Evolutionary conservation across 2,888 invertebrate genomes (phyloP).

Genomic region (Platerodrilus igneus): DNA sequence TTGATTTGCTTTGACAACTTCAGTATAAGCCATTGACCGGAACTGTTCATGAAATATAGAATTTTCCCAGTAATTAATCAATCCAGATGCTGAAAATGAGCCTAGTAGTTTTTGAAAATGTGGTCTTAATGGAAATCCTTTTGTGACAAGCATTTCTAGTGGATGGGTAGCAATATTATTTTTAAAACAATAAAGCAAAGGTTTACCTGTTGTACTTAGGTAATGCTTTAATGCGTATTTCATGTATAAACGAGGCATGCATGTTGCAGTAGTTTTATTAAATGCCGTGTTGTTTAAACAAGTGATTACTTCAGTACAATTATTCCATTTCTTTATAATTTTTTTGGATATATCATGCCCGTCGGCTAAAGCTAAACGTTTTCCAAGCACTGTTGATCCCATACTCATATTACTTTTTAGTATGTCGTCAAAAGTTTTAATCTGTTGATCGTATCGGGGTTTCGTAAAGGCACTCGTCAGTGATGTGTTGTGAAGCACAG

Average conservation of each 20-base stretch:
- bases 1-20: too few species aligned
- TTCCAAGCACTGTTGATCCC: slow-evolving; percentile 28
- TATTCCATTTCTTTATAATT: slow-evolving; percentile 9
- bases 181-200: slow-evolving; percentile 31
- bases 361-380: too few species aligned
- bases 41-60: too few species aligned
- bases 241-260: slow-evolving; percentile 34
- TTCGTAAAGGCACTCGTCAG: slow-evolving; percentile 33
- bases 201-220: slow-evolving; percentile 24
- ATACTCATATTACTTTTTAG: slow-evolving; percentile 28
- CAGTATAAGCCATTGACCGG: too few species aligned
- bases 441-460: slow-evolving; percentile 30
- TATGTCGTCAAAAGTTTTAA: slow-evolving; percentile 30
- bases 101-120: slow-evolving; percentile 32
- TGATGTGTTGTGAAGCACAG: slow-evolving; percentile 32
- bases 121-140: slow-evolving; percentile 38
- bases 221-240: slow-evolving; percentile 33
- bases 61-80: too few species aligned
- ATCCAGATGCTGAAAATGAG: slow-evolving; percentile 34
- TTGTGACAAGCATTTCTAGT: slow-evolving; percentile 39
- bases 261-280: slow-evolving; percentile 29
- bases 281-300: slow-evolving; percentile 30
- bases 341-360: slow-evolving; percentile 11
- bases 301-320: slow-evolving; percentile 25
- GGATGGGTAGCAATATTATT: slow-evolving; percentile 36